Base-by-base conservation (phyloP, 53 echinoderm and acorn worm species). In the Paracentrotus lividus region DNA sequence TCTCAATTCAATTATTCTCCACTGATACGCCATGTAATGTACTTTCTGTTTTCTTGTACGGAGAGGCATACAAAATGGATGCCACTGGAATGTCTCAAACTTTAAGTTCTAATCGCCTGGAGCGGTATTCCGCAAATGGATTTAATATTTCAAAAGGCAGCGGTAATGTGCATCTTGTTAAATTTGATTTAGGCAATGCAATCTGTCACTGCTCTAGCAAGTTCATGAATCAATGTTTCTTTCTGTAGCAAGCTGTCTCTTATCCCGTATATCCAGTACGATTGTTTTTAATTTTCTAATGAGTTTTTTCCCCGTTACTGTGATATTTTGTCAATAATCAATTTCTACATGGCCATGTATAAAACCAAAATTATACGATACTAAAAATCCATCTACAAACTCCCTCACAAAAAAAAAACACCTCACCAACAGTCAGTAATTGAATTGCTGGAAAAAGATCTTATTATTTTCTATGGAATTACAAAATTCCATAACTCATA, bases 61-160 rank as follows among this genome's bases (percentile, higher is more conserved):
- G 21, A 72, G 40, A 40, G 16, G 21, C 4, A 72, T 36, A 16
- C 40, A 18, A 40, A 38, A 4, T 18, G 4, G 18, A 15, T 72
- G 20, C 36, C 18, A 20, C 36, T 72, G 40, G 1, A 64, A 64
- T 64, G 1, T 38, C 38, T 72, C 20, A 16, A 34, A 72, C 72
- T 72, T 72, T 72, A 72, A 18, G 36, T 38, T 81, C 81, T 81
- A 27, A 81, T 81, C 47, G 49, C 81, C 47, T 47, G 27, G 81
- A 49, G 81, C 81, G 13, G 47, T 47, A 81, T 27, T 1, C 81
- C n/a, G 47, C 81, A 81, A 81, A 81, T 81, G 81, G 26, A 47
- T 81, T 81, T 45, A 49, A 81, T 49, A 81, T 81, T 81, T 49
- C 81, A 81, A 40, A 81, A 81, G 47, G 44, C 81, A 81, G 21